Conservation (phyloP, 2,797 vertebrate species). For the Phoeniculus purpureus region DNA sequence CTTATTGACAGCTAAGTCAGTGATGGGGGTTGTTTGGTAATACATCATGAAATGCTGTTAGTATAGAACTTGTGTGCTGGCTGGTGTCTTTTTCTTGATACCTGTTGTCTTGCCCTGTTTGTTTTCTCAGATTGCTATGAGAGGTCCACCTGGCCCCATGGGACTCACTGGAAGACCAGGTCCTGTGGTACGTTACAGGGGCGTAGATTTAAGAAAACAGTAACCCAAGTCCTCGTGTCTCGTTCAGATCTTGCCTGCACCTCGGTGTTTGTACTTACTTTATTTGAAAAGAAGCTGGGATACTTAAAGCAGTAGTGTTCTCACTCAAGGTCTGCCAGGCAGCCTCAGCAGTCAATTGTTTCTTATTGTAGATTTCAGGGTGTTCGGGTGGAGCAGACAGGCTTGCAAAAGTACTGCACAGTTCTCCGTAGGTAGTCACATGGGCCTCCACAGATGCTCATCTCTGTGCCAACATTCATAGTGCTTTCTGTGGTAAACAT, state of each 20-base stretch:
- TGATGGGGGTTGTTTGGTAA: background rate
- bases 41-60: background rate
- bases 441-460: background rate
- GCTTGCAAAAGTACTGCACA: background rate
- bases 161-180: conserved; percentile 97
- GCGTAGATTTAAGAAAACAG: background rate
- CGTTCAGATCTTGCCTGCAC: background rate
- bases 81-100: background rate
- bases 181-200: conserved; percentile 89
- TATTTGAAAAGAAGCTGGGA: background rate
- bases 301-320: background rate
- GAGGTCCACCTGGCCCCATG: conserved; percentile 95
- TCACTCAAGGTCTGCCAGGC: background rate
- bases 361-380: background rate
- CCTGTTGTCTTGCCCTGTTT: background rate
- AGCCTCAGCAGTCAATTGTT: background rate
- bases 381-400: background rate
- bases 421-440: background rate
- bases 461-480: background rate
- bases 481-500: background rate
- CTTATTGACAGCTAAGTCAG: background rate
- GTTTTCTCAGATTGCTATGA: conserved; percentile 90
- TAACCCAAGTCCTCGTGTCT: background rate
- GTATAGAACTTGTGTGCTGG: background rate
- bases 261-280: background rate